These are phyloP conservation scores for Theocolax elegans DNA, from an alignment of 1,140 invertebrate species.

Conservation along the genomic window DNA sequence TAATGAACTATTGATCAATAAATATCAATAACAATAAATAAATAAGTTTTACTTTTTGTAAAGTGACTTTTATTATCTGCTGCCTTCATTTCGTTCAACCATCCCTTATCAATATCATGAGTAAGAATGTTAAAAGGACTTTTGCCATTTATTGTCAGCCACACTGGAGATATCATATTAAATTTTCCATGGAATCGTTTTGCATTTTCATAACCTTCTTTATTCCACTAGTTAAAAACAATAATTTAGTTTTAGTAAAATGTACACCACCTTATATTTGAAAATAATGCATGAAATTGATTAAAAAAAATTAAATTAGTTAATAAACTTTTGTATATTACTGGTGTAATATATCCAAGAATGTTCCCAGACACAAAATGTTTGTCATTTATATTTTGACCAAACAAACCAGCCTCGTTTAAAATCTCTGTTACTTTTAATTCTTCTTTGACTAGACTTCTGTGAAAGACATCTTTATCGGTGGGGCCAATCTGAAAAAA, in stretches of 20 bases:
- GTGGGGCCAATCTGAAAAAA: slow-evolving; percentile 70
- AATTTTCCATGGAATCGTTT: slow-evolving; percentile 92
- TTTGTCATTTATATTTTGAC: slow-evolving; percentile 73
- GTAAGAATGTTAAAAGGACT: slow-evolving; percentile 74
- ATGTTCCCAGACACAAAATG: slow-evolving; percentile 76
- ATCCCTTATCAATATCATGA: slow-evolving; percentile 86
- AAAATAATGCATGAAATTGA: too few relatives aligned
- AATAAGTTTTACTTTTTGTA: slow-evolving; percentile 61
- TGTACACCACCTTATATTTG: too few relatives aligned
- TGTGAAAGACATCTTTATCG: slow-evolving; percentile 75
- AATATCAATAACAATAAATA: too few relatives aligned
- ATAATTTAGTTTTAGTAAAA: too few relatives aligned
- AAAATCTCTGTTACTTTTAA: slow-evolving; percentile 79
- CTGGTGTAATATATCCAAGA: slow-evolving; percentile 91
- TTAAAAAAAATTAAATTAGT: slow-evolving; percentile 25
- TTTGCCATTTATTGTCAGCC: slow-evolving; percentile 79
- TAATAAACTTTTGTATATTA: slow-evolving; percentile 69
- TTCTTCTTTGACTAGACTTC: slow-evolving; percentile 75
- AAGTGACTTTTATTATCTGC: slow-evolving; percentile 67
- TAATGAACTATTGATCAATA: slow-evolving; percentile 31
- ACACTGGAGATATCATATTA: slow-evolving; percentile 91
- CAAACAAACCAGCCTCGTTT: slow-evolving; percentile 78
- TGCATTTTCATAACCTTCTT: slow-evolving; percentile 91
- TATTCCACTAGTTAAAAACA: slow-evolving; percentile 84
- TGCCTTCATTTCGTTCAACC: slow-evolving; percentile 78